Evolutionary conservation across 2,113 vertebrate genomes (phyloP).

Genomic region (Spheniscus mendiculus): DNA sequence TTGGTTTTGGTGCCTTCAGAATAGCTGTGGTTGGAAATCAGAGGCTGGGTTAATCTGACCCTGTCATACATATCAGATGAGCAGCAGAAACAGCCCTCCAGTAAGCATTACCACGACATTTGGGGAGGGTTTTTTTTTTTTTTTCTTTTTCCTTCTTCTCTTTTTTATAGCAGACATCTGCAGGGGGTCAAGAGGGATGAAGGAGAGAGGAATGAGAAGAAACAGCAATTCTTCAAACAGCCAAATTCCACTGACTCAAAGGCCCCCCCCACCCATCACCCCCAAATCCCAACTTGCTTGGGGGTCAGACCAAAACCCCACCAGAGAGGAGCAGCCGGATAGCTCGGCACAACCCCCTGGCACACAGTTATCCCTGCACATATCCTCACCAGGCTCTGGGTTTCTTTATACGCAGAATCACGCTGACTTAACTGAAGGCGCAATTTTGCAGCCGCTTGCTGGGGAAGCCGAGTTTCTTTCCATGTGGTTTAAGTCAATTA

Average conservation of each 20-base stretch:
- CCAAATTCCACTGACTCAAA: not conserved
- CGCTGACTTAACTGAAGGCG: not conserved
- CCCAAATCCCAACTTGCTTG: not conserved
- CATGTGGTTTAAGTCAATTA: constrained; percentile 50
- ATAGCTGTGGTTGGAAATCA: constrained; percentile 56
- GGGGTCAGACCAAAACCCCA: not conserved
- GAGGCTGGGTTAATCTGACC: constrained; percentile 59
- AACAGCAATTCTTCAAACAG: not conserved
- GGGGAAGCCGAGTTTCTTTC: constrained; percentile 26
- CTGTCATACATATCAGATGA: constrained; percentile 50
- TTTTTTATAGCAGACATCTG: constrained; percentile 58
- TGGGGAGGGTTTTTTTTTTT: not conserved
- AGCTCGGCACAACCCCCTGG: not conserved
- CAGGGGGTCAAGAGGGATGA: not conserved
- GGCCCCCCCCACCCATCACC: not conserved
- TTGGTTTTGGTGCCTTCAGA: constrained; percentile 40
- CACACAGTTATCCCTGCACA: not conserved
- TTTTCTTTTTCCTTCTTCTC: not conserved
- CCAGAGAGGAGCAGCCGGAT: not conserved
- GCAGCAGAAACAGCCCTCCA: constrained; percentile 63
- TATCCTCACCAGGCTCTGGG: not conserved
- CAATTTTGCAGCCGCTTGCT: constrained; percentile 31
- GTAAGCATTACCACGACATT: constrained; percentile 35
- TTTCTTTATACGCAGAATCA: not conserved
- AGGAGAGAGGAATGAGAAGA: not conserved